A percentile compares a stretch with the other conserved stretches of the same genome.
Evolutionary conservation across 2,113 vertebrate species (phyloP).

Genomic region (Andinoacara biseriatus): DNA sequence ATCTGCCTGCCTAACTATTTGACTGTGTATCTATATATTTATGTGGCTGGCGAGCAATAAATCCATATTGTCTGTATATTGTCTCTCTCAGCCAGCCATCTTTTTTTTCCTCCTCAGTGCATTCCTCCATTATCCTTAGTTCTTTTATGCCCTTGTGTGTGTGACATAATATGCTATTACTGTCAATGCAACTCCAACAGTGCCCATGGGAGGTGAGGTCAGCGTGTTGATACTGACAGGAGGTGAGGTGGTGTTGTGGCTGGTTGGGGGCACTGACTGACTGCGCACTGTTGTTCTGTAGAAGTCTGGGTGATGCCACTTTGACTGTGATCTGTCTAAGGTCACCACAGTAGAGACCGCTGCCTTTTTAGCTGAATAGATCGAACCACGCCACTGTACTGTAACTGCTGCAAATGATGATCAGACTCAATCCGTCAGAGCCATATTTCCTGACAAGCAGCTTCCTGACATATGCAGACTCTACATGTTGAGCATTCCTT

Average conservation of each 20-base stretch:
- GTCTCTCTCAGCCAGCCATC: not conserved
- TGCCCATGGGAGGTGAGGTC: conserved; percentile 53
- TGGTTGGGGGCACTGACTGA: conserved; percentile 31
- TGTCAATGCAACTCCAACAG: conserved; percentile 55
- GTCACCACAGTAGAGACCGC: conserved; percentile 35
- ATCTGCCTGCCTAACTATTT: not conserved
- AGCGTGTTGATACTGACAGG: conserved; percentile 65
- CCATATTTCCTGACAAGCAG: not conserved
- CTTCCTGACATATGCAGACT: conserved; percentile 4
- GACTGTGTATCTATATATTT: not conserved
- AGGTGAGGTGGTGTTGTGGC: conserved; percentile 58
- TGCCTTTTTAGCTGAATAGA: conserved; percentile 6
- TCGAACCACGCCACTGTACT: conserved; percentile 8
- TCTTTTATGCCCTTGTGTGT: conserved; percentile 11
- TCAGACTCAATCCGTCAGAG: not conserved
- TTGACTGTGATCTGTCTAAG: conserved; percentile 23
- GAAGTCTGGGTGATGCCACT: conserved; percentile 45
- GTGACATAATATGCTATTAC: conserved; percentile 30
- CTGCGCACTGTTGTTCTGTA: conserved; percentile 34
- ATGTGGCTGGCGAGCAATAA: not conserved
- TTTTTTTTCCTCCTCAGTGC: not conserved
- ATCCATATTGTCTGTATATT: not conserved
- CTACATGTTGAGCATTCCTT: conserved; percentile 1
- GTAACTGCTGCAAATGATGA: not conserved
- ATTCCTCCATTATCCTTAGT: not conserved